Percentiles rank a stretch among this genome's conserved stretches.
These are phyloP conservation scores for Peromyscus eremicus DNA, from an alignment of 2,797 vertebrate genomes.

Conservation along the genomic window DNA sequence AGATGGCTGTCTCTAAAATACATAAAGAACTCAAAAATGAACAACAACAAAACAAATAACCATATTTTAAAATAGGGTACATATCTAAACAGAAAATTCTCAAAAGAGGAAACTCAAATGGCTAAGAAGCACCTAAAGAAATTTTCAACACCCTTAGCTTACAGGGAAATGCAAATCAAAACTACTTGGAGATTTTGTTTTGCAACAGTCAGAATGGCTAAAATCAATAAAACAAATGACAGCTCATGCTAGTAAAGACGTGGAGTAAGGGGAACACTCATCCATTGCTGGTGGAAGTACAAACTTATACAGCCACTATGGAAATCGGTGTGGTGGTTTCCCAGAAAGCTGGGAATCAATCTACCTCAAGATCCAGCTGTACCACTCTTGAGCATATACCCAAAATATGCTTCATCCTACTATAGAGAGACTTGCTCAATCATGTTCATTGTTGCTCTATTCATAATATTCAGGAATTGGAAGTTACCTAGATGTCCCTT, in stretches of 20 bases:
- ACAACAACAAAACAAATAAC: background rate
- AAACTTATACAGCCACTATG: background rate
- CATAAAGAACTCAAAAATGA: background rate
- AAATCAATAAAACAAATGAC: background rate
- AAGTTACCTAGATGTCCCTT: background rate
- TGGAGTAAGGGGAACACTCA: background rate
- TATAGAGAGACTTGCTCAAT: background rate
- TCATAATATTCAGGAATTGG: background rate
- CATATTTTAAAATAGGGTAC: background rate
- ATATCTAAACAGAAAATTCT: background rate
- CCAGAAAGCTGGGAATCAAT: background rate
- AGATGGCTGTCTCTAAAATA: background rate
- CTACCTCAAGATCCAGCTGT: background rate
- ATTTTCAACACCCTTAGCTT: background rate
- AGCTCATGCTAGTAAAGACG: too few relatives aligned
- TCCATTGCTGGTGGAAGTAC: background rate
- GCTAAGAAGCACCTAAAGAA: background rate
- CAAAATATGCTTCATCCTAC: background rate
- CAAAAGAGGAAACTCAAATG: background rate
- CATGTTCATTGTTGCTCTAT: background rate
- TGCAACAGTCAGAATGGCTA: background rate
- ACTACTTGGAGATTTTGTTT: background rate
- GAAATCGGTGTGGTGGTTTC: background rate
- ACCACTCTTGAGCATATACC: background rate
- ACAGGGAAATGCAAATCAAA: background rate